Base-by-base conservation (phyloP, 2,113 vertebrate genomes). In the Amphiprion ocellaris region DNA sequence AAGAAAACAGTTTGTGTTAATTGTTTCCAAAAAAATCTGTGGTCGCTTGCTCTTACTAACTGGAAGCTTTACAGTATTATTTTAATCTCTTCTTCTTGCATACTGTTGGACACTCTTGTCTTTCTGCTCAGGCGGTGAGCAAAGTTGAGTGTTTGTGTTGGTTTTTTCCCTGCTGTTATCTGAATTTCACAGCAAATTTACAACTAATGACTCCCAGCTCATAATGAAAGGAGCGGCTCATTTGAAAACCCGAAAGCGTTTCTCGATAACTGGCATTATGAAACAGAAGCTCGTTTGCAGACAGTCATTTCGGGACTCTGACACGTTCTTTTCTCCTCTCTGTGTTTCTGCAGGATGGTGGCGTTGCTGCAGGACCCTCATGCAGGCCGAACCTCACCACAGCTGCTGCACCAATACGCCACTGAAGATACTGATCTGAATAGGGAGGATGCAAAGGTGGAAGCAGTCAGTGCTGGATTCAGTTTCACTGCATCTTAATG, bases 401-500 rank as follows among this genome's bases (percentile, higher is more conserved):
- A 62, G 69, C 67, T 63, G 70, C 23, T 26, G 54, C 53, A 1
- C 44, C 21, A 21, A 23, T 1, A 55, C 53, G 65, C 16, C 15
- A 19, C 23, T 28, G 39, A 61, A 66, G 80, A 69, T 49, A 54
- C 53, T 6, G 55, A 75, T 61, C 46, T 74, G 58, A 80, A 66
- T 66, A 69, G 61, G 33, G 72, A 82, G 47, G 80, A 90, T 81
- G 85, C 70, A 74, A 84, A 86, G 87, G 75, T 87, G 82, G 80
- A 91, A 83, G 72, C 74, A 84, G 69, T 24, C 68, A 0, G 55
- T n/a, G 66, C 11, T 66, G 85, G 72, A 89, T 83, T 88, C 30
- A 24, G 53, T 88, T 90, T 89, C 79, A 79, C 61, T 24, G 73
- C 33, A 33, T 82, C 65, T 71, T 69, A 69, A 61, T 68, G 64